Conservation (phyloP, 1,140 invertebrate genomes). For the Drosophila navojoa region DNA sequence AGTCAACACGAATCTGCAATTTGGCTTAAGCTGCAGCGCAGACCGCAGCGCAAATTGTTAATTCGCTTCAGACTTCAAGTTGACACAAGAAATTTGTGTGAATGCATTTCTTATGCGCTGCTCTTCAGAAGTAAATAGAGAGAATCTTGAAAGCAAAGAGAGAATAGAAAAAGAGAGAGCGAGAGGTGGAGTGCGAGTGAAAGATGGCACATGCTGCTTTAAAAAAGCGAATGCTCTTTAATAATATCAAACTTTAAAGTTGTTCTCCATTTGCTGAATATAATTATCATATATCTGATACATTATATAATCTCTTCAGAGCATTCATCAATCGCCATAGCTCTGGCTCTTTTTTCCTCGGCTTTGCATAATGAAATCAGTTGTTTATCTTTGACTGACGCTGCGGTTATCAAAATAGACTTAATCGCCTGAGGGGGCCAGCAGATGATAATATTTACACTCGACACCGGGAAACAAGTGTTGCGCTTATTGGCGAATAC, state of each 20-base stretch:
- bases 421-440: slow-evolving; percentile 18
- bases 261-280: too few relatives aligned
- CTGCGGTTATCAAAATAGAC: slow-evolving; percentile 47
- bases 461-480: slow-evolving; percentile 45
- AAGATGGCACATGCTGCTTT: too few relatives aligned
- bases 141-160: background rate
- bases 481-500: background rate
- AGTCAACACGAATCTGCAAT: slow-evolving; percentile 73
- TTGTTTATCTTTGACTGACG: slow-evolving; percentile 36
- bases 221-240: too few relatives aligned
- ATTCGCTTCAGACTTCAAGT: slow-evolving; percentile 63
- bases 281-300: background rate
- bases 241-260: too few relatives aligned
- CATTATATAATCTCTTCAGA: background rate
- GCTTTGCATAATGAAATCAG: slow-evolving; percentile 45
- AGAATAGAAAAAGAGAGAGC: background rate
- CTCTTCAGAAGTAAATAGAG: background rate
- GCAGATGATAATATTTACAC: slow-evolving; percentile 56
- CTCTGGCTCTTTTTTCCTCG: background rate
- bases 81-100: slow-evolving; percentile 73
- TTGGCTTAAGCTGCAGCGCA: slow-evolving; percentile 50
- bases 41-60: slow-evolving; percentile 25
- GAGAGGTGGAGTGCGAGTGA: too few relatives aligned
- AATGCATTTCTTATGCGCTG: slow-evolving; percentile 62
- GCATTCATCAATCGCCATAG: background rate